These are phyloP conservation scores for Lithophane semibrunnea DNA, from an alignment of 2,888 invertebrate species.

Conservation along the genomic window DNA sequence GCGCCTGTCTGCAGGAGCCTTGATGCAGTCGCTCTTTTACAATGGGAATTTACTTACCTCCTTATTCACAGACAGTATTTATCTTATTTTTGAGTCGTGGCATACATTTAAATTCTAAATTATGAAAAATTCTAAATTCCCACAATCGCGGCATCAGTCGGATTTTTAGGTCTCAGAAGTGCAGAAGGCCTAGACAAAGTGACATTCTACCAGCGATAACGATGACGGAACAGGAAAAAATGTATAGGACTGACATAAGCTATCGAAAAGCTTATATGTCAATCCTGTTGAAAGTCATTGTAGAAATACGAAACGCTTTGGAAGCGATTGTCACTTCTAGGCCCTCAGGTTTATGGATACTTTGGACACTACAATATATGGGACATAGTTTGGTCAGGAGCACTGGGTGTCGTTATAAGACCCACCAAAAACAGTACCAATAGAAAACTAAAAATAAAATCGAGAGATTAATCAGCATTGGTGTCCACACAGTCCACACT, in stretches of 20 bases:
- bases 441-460: background rate
- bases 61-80: background rate
- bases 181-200: background rate
- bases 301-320: too few relatives aligned
- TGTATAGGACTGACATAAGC: too few relatives aligned
- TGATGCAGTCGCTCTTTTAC: background rate
- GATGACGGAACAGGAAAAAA: too few relatives aligned
- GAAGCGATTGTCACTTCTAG: too few relatives aligned
- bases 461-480: background rate
- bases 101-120: too few relatives aligned
- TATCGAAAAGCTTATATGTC: too few relatives aligned
- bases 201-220: too few relatives aligned
- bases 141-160: background rate
- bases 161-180: background rate
- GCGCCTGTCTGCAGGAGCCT: too few relatives aligned
- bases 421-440: background rate
- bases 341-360: background rate
- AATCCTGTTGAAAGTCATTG: too few relatives aligned
- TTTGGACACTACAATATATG: background rate
- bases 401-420: background rate
- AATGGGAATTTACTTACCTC: background rate
- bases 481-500: constrained; percentile 21
- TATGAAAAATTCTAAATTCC: too few relatives aligned
- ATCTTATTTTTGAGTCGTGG: too few relatives aligned
- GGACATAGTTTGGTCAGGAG: background rate